Evolutionary conservation across 2,888 invertebrate genomes (phyloP), one percentile per base, ranked within the genome.

Genomic region (Watsonalla cultraria): DNA sequence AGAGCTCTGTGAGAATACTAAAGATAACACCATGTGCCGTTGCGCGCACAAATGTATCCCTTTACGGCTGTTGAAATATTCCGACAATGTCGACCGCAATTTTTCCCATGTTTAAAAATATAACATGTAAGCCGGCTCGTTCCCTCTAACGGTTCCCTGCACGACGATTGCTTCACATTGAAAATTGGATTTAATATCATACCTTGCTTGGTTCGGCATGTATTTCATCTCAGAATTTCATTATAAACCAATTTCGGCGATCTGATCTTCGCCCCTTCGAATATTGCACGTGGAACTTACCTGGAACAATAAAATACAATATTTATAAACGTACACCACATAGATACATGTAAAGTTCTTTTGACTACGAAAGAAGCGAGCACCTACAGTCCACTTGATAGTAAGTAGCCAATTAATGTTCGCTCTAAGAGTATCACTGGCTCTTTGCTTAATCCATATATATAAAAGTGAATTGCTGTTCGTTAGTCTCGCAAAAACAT

Each of bases 61-160:
- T 52, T 58, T 54, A 58, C 56, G 54, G 48, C 53, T 53, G 56
- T 53, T 56, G 45, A 46, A 54, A 56, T 54, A 58, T 56, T 54
- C 54, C 34, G 14, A 15, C 39, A 49, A 49, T 15, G 49, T 49
- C 9, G 15, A 8, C 37, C 49, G 49, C 49, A 49, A 49, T 49
- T 49, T 49, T 49, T 15, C 37, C 49, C 49, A 14, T 37, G 37
- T 49, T 49, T 49, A 49, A 49, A 49, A 37, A 49, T 49, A 37
- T 49, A 14, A 49, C 50, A 50, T 50, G 46, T 50, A 35, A 45
- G 50, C 45, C 46, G 50, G 37, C 14, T 50, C 39, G 46, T 50
- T 53, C 39, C 49, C 35, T 49, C n/a, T 50, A 53, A 53, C 49
- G 53, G 50, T 24, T 50, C 53, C 53, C 53, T 50, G 49, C 35